A percentile compares a stretch with the other conserved stretches of the same genome.
Evolutionary conservation across 30 jellyfish, hydroid and myxozoan genomes (phyloP).

Genomic region (Pseudorhiza aurosa): DNA sequence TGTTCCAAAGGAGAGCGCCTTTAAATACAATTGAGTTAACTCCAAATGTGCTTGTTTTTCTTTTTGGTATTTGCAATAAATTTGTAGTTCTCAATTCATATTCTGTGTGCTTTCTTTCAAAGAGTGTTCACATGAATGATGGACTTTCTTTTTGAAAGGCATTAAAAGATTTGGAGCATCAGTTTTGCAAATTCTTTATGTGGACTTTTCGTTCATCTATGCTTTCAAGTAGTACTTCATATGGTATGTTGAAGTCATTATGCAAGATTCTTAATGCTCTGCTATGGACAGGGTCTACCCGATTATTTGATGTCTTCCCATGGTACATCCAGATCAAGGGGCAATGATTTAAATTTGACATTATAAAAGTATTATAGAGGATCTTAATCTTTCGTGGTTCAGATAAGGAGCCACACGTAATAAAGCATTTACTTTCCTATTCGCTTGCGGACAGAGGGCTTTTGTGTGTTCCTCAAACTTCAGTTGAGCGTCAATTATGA

Average conservation of each 20-base stretch:
- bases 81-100: conserved; percentile 14
- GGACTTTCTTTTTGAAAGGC: conserved; percentile 8
- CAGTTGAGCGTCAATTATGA: conserved; percentile 11
- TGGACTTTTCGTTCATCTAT: conserved; percentile 18
- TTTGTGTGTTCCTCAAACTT: background rate
- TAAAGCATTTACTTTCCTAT: conserved; percentile 8
- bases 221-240: conserved; percentile 23
- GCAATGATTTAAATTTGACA: conserved; percentile 31
- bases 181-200: conserved; percentile 12
- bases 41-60: conserved; percentile 12
- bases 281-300: conserved; percentile 22
- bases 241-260: no score
- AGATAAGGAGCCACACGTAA: conserved; percentile 28
- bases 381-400: conserved; percentile 2
- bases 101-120: background rate
- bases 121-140: conserved; percentile 15
- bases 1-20: conserved; percentile 55
- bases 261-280: no score
- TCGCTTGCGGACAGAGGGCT: conserved; percentile 10
- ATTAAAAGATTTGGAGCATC: conserved; percentile 12
- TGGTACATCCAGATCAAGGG: conserved; percentile 58
- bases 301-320: conserved; percentile 23
- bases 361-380: conserved; percentile 17
- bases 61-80: conserved; percentile 15
- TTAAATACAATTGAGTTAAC: background rate